These are phyloP conservation scores for Parauchenoglanis punctatus DNA, from an alignment of 2,797 vertebrate genomes.

Conservation along the genomic window DNA sequence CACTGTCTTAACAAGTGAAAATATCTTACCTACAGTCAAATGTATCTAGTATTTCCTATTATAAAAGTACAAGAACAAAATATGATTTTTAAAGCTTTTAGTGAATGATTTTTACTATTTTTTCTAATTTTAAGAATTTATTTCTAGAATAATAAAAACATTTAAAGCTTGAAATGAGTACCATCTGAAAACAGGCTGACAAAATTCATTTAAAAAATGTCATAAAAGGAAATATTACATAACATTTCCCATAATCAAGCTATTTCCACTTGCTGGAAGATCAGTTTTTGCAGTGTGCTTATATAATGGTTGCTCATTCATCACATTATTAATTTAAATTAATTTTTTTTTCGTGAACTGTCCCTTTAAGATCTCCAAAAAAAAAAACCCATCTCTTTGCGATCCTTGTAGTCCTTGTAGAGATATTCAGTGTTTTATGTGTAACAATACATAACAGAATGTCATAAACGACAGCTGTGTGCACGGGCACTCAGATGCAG, in stretches of 20 bases:
- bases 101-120: background rate
- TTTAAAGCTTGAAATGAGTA: background rate
- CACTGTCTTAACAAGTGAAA: background rate
- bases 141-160: background rate
- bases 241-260: background rate
- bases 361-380: background rate
- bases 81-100: background rate
- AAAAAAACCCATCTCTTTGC: background rate
- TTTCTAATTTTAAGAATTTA: background rate
- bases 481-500: slow-evolving; percentile 49
- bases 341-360: background rate
- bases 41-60: background rate
- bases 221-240: background rate
- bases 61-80: background rate
- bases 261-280: background rate
- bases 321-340: background rate
- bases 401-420: background rate
- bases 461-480: slow-evolving; percentile 55
- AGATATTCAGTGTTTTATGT: slow-evolving; percentile 18
- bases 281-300: background rate
- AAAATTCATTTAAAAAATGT: background rate
- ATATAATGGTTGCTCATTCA: background rate
- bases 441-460: slow-evolving; percentile 41
- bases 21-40: background rate
- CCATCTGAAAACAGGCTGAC: background rate